These are phyloP conservation scores for Maconellicoccus hirsutus DNA, from an alignment of 1,140 invertebrate genomes.

Conservation along the genomic window DNA sequence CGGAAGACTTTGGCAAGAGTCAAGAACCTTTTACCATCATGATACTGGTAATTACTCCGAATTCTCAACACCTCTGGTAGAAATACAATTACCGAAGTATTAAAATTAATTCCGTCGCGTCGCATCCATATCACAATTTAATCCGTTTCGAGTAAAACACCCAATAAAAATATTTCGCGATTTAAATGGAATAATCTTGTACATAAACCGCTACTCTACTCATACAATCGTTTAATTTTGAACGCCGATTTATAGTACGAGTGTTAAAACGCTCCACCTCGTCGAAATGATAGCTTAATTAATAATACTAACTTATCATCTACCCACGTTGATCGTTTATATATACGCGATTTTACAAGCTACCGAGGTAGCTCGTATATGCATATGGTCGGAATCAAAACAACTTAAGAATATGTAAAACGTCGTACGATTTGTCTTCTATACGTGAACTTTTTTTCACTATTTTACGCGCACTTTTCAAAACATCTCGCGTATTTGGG, in stretches of 20 bases:
- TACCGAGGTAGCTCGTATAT: background rate
- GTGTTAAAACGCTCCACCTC: background rate
- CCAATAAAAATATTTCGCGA: background rate
- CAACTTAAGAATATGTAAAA: background rate
- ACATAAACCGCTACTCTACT: background rate
- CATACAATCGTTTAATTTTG: background rate
- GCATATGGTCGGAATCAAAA: background rate
- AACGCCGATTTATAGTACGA: background rate
- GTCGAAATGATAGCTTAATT: background rate
- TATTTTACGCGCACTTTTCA: no score
- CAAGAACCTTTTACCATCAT: no score
- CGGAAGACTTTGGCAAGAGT: no score
- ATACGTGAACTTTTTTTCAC: background rate
- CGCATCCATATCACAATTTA: background rate
- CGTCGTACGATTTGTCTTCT: slow-evolving; percentile 2
- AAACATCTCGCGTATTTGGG: no score
- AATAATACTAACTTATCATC: background rate
- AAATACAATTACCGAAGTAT: no score
- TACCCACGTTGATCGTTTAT: background rate
- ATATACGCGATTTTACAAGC: background rate
- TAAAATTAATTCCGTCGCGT: background rate
- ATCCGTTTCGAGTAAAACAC: background rate
- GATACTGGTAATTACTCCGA: no score
- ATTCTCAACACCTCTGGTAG: no score
- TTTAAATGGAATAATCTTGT: background rate